Base-by-base conservation (phyloP, 2,113 vertebrate species). In the Oxyura jamaicensis region DNA sequence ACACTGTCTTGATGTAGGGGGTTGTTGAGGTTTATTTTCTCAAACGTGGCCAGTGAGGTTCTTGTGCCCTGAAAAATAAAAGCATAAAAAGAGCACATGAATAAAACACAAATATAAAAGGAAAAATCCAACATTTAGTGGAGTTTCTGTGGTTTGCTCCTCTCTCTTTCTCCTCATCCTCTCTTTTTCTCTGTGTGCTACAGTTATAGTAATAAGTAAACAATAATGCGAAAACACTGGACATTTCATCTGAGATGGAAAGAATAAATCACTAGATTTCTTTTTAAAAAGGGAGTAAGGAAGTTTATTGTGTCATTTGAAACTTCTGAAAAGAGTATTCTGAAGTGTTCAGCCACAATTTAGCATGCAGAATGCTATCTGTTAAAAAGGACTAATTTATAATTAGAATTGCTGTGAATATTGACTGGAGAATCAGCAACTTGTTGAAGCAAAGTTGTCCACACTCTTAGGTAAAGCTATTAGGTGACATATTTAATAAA, bases 1-100 rank as follows among this genome's bases (percentile, higher is more conserved):
- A 78, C 28, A 22, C 11, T 53, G 56, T 50, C 76, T 83, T 88
- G 83, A 68, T 78, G 65, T 83, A 73, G 31, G 41, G 42, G 65
- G 77, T 69, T 81, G 39, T 14, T 86, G 68, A 86, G 48, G 52
- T 84, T 95, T 81, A 25, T 86, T 92, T 90, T 88, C 83, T 88
- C 18, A 75, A 56, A 1, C 75, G 68, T 78, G 68, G 41, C 26
- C 50, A 8, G 19, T 33, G 22, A 62, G 82, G 50, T 81, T 91
- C 50, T 42, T 78, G 22, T 68, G 91, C 68, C 9, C 60, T 92
- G 80, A 81, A 88, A 91, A 86, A 52, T 20, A 59, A 81, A 90
- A 86, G 10, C 31, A 78, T 46, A 67, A 89, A 78, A 22, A 8
- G 6, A 72, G 17, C 7, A n/a, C 33, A 52, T 59, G 46, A 93